Base-by-base conservation (phyloP, 2,888 invertebrate species). In the Eutolmus rufibarbis region DNA sequence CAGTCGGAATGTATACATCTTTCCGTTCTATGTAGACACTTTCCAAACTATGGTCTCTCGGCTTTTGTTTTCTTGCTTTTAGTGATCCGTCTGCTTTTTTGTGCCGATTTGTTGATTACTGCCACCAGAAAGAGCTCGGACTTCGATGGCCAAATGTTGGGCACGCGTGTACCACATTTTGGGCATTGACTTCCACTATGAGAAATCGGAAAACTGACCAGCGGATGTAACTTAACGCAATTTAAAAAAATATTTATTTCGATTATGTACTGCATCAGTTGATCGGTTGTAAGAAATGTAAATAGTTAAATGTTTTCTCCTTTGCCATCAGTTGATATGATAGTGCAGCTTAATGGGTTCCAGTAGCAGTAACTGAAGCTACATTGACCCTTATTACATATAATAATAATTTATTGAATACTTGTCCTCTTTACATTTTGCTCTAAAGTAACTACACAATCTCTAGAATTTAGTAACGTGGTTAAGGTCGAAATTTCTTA, bases 1-100 rank as follows among this genome's bases (percentile, higher is more conserved):
- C 74, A 46, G 82, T 82, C 86, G 87, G 87, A 88, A 87, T 88
- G 89, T 89, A 78, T 88, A 88, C 79, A 57, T 43, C 16, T 78
- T 34, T 40, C n/a, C 8, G 78, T 56, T 23, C 28, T 37, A 37
- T 76, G 66, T 56, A 31, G 31, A 31, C 76, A 76, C 23, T 23
- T 56, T 40, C 34, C 31, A 88, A 51, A 88, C 87, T 87, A 76
- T 56, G 56, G 57, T 57, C 74, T 0, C 23, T 66, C 19, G 12
- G 66, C 66, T 74, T 31, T 85, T 85, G 85, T 85, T 85, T 74
- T 43, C 28, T 46, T 85, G 34, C 74, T 74, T n/a, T 46, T 37
- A 66, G 66, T 66, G 19, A 66, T 66, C 23, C 66, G 74, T 28
- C n/a, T 28, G 37, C 14, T 16, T 16, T 74, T 85, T 74, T 84